A percentile compares a stretch with the other conserved stretches of the same genome.
phyloP scores from a whole-genome alignment of 2,113 vertebrate genomes.

The Myiozetetes cayanensis region DNA sequence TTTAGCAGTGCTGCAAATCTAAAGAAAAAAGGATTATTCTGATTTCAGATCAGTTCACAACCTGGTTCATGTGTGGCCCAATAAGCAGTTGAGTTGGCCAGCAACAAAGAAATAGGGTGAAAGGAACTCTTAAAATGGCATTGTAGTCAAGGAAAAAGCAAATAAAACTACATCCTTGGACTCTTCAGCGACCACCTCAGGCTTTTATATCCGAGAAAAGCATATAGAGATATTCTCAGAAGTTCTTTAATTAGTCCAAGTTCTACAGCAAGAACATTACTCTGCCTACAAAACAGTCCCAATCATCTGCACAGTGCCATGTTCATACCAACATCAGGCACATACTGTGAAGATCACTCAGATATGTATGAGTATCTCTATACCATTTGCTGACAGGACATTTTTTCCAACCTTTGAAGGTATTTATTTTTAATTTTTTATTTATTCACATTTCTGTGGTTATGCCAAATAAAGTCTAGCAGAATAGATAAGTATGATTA shows the following conservation, averaged over 20 bases:
- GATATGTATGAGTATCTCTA: rapidly evolving
- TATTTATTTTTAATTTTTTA: not conserved
- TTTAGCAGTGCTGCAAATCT: not conserved
- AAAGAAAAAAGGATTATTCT: not conserved
- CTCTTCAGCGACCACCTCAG: not conserved
- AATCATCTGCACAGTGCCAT: not conserved
- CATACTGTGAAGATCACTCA: not conserved
- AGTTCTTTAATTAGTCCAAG: not conserved
- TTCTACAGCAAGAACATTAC: not conserved
- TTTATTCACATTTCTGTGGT: not conserved
- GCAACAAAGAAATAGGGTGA: not conserved
- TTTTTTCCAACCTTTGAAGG: not conserved
- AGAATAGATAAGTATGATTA: not conserved
- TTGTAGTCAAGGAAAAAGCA: not conserved
- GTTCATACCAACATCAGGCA: not conserved
- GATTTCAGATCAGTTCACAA: not conserved
- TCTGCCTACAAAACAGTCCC: not conserved
- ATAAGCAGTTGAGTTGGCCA: not conserved
- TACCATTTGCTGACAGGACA: not conserved
- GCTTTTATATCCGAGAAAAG: not conserved
- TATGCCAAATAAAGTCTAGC: not conserved
- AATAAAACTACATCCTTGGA: not conserved
- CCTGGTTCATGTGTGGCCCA: rapidly evolving
- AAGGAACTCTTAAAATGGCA: not conserved
- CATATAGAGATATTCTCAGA: not conserved